Conservation (phyloP, 2,113 vertebrate genomes). For the Neodontobutis hainanensis region DNA sequence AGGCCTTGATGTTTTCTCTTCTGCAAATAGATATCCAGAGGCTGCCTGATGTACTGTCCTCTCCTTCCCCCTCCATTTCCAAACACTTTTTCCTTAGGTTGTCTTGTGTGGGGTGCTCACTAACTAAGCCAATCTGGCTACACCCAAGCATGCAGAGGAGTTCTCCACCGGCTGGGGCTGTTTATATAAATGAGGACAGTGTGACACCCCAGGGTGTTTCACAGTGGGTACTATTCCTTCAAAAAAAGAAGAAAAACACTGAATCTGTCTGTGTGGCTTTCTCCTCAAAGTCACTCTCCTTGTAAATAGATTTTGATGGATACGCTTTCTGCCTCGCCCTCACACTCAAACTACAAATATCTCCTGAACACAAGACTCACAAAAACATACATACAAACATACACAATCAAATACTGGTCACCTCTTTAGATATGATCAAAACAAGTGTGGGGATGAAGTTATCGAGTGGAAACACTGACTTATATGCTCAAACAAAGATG, state of each 20-base stretch:
- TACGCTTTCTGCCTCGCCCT: conserved; percentile 63
- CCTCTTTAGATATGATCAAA: conserved; percentile 53
- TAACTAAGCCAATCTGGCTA: conserved; percentile 77
- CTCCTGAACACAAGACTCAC: conserved; percentile 46
- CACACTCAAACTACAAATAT: conserved; percentile 62
- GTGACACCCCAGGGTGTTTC: conserved; percentile 76
- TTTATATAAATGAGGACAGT: conserved; percentile 76
- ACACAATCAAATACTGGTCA: conserved; percentile 45
- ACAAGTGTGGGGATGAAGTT: conserved; percentile 54
- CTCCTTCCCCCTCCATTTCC: conserved; percentile 53
- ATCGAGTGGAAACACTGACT: conserved; percentile 20
- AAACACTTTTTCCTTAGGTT: conserved; percentile 68
- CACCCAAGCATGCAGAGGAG: conserved; percentile 74
- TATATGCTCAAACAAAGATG: conserved; percentile 22
- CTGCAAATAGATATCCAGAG: conserved; percentile 71
- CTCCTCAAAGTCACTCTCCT: conserved; percentile 66
- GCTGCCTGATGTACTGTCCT: conserved; percentile 60
- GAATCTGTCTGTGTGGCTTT: conserved; percentile 61
- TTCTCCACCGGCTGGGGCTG: conserved; percentile 68
- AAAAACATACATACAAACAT: conserved; percentile 37
- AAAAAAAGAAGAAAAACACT: conserved; percentile 55
- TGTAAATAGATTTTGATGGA: conserved; percentile 76
- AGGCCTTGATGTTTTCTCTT: conserved; percentile 71
- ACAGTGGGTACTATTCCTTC: conserved; percentile 61
- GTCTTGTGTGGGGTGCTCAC: conserved; percentile 67